These are phyloP conservation scores for Macrochelys suwanniensis DNA, from an alignment of 2,797 vertebrate species.

Conservation along the genomic window DNA sequence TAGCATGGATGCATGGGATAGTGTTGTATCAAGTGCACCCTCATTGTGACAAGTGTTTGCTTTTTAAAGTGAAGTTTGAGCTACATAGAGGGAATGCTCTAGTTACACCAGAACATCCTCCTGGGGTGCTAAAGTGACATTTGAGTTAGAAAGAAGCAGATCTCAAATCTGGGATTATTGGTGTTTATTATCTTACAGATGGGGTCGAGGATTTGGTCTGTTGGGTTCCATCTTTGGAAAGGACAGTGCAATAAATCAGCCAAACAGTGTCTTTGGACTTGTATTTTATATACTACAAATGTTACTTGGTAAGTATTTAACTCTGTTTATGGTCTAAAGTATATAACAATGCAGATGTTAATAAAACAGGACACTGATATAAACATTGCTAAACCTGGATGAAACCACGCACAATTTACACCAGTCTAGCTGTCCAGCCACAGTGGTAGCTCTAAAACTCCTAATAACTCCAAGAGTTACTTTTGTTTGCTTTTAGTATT, in stretches of 20 bases:
- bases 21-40: neutral
- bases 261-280: conserved; percentile 98
- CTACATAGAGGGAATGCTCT: accelerated
- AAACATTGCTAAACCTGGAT: neutral
- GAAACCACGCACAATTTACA: conserved; percentile 6
- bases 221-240: conserved; percentile 98
- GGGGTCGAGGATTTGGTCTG: conserved; percentile 98
- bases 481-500: neutral
- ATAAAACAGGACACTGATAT: neutral
- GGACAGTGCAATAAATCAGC: conserved; percentile 98
- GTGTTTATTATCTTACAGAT: conserved; percentile 88
- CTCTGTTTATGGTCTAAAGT: neutral
- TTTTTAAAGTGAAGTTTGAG: neutral
- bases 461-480: neutral
- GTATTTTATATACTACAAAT: conserved; percentile 99
- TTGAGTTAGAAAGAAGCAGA: neutral
- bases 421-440: neutral
- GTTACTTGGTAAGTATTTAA: conserved; percentile 92
- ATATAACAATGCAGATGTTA: neutral
- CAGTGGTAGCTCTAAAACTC: conserved; percentile 25
- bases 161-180: conserved; percentile 62
- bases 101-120: accelerated
- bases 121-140: neutral
- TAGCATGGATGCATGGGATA: neutral
- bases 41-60: neutral